phyloP scores from a whole-genome alignment of 2,797 vertebrate genomes.

The Remorina albescens region DNA sequence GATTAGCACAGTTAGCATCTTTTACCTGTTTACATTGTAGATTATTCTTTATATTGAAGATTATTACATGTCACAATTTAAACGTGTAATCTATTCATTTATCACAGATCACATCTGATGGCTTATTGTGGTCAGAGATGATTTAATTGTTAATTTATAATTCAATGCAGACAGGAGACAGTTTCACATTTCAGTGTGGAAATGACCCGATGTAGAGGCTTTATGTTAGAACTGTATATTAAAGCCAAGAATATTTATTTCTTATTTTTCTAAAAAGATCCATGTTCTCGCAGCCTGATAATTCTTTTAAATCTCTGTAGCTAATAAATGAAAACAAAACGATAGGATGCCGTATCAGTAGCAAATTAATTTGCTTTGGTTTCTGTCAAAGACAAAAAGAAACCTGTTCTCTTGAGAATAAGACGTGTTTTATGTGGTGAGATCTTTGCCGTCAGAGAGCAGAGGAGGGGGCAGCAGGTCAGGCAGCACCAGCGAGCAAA shows the following conservation, averaged over 20 bases:
- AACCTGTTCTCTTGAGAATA: neutral
- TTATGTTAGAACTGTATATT: neutral
- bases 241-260: too few relatives aligned
- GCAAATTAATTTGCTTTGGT: neutral
- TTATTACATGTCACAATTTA: too few relatives aligned
- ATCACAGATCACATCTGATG: neutral
- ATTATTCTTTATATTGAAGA: too few relatives aligned
- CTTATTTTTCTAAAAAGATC: neutral
- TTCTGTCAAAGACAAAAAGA: neutral
- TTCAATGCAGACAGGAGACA: too few relatives aligned
- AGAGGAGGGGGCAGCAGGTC: slow-evolving; percentile 49
- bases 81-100: neutral
- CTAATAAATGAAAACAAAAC: neutral
- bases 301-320: neutral
- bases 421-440: neutral
- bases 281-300: neutral
- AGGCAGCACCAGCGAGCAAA: slow-evolving; percentile 19
- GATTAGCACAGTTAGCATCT: too few relatives aligned
- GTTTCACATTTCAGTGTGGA: neutral
- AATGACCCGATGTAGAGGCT: too few relatives aligned
- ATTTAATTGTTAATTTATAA: too few relatives aligned
- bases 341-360: neutral
- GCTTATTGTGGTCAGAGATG: neutral
- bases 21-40: too few relatives aligned
- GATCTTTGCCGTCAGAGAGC: neutral